Conservation (phyloP, 2,888 invertebrate genomes). For the Cylindroiulus punctatus region DNA sequence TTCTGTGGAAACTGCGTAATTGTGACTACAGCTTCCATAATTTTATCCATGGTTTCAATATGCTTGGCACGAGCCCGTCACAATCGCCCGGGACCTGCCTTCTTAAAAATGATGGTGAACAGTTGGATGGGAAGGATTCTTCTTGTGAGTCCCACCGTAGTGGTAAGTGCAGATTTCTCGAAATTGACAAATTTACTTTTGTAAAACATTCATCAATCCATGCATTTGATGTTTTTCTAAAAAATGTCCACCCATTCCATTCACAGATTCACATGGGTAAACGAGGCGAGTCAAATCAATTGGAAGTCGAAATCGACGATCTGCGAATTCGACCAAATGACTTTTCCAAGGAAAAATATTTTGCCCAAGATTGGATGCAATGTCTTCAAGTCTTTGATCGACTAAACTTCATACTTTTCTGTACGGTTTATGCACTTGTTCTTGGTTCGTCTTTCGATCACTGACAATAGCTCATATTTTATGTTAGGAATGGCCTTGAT, state of each 20-base stretch:
- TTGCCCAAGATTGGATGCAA: constrained; percentile 49
- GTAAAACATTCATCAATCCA: background rate
- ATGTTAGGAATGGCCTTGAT: background rate
- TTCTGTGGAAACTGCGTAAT: constrained; percentile 53
- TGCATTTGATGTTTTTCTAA: background rate
- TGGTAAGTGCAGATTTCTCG: constrained; percentile 36
- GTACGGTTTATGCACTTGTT: constrained; percentile 46
- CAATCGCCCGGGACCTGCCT: background rate
- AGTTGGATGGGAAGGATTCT: constrained; percentile 52
- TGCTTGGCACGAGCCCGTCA: constrained; percentile 17
- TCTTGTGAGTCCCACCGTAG: background rate
- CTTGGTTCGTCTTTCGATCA: constrained; percentile 53
- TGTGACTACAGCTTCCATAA: constrained; percentile 48
- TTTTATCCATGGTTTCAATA: constrained; percentile 49
- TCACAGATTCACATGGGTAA: background rate
- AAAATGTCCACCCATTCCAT: background rate
- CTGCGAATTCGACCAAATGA: background rate
- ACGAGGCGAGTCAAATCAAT: background rate
- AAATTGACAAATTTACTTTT: background rate
- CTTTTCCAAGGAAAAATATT: constrained; percentile 42
- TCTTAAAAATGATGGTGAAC: constrained; percentile 43
- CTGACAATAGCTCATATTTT: background rate
- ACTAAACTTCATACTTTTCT: constrained; percentile 46
- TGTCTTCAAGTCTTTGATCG: constrained; percentile 52
- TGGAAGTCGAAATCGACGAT: constrained; percentile 54